Percentiles rank a stretch among this genome's conserved stretches.
Evolutionary conservation across 2,888 invertebrate species (phyloP).

Genomic region (Drosophila dives): DNA sequence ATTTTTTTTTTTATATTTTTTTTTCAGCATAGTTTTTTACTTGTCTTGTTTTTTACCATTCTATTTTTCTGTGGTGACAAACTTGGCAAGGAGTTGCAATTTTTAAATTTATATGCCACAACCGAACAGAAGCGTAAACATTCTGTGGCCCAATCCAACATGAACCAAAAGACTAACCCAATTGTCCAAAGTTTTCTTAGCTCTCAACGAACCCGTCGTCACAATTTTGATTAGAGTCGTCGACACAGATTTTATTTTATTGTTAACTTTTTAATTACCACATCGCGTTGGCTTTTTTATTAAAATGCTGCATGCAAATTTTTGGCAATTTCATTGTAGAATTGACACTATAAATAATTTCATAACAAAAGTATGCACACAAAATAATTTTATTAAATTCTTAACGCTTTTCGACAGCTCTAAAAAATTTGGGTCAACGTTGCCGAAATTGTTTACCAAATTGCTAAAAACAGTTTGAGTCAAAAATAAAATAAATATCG

Average conservation of each 20-base stretch:
- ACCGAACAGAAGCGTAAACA: conserved; percentile 42
- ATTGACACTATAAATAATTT: conserved; percentile 51
- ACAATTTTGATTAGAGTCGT: conserved; percentile 13
- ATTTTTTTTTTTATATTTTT: conserved; percentile 2
- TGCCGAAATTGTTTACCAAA: neutral
- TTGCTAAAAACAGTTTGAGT: neutral
- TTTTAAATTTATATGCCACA: conserved; percentile 69
- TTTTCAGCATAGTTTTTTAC: conserved; percentile 37
- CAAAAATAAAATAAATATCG: neutral
- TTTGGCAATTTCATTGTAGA: conserved; percentile 32
- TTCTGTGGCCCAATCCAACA: conserved; percentile 19
- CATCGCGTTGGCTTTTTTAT: conserved; percentile 56
- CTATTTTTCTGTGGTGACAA: conserved; percentile 67
- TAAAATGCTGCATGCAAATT: conserved; percentile 61
- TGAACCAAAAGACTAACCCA: conserved; percentile 22
- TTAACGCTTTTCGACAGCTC: neutral
- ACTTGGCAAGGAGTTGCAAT: conserved; percentile 72
- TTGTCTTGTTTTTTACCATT: conserved; percentile 25
- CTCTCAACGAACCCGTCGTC: conserved; percentile 17
- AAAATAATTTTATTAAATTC: neutral
- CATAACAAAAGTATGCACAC: conserved; percentile 20
- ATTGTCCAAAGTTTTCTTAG: conserved; percentile 57
- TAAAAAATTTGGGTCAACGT: neutral
- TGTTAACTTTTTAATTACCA: conserved; percentile 71
- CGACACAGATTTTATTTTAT: conserved; percentile 17